A percentile compares a stretch with the other conserved stretches of the same genome.
phyloP scores from a whole-genome alignment of 2,113 vertebrate genomes.

The Strix uralensis region DNA sequence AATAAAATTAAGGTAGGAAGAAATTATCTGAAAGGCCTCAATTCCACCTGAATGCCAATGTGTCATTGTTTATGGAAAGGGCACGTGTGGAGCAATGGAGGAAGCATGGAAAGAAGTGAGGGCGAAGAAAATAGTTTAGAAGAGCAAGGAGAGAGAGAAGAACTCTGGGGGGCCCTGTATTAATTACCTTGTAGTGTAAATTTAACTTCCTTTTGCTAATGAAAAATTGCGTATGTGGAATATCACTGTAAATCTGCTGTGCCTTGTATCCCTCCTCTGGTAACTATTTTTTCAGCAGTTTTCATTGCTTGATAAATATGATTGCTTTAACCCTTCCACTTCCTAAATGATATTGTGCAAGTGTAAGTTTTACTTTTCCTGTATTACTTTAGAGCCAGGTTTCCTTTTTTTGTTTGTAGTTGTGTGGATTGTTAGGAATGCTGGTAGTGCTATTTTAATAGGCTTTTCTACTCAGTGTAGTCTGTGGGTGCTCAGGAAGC shows the following conservation, averaged over 20 bases:
- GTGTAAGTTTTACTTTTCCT: background rate
- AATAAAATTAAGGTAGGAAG: background rate
- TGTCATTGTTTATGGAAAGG: background rate
- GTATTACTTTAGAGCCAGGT: background rate
- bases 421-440: background rate
- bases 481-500: background rate
- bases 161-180: background rate
- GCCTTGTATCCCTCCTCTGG: too few species aligned
- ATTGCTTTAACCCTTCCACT: background rate
- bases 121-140: background rate
- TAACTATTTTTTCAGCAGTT: background rate
- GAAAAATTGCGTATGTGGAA: background rate
- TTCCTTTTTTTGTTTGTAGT: background rate
- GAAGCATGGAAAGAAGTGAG: background rate
- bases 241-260: background rate
- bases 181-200: background rate
- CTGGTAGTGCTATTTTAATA: background rate
- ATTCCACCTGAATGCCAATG: background rate
- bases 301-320: background rate
- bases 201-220: background rate
- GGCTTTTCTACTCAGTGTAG: background rate
- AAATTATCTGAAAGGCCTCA: background rate
- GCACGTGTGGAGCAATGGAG: fast-evolving
- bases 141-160: background rate
- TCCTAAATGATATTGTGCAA: background rate